Evolutionary conservation across 2,888 invertebrate species (phyloP).

Genomic region (Dendrolimus pini): DNA sequence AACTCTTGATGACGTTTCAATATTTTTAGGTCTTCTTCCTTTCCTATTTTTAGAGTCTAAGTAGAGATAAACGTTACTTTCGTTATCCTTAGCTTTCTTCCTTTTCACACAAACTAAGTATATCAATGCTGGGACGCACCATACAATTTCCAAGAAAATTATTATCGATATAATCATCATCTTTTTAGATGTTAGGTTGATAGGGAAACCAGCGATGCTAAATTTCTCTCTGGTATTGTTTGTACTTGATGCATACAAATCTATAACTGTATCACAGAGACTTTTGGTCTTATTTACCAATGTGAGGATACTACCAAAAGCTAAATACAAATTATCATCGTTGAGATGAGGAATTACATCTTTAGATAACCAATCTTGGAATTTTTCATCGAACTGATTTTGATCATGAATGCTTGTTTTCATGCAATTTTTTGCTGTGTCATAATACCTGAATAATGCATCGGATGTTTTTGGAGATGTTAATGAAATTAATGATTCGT

Average conservation of each 20-base stretch:
- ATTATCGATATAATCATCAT: constrained; percentile 36
- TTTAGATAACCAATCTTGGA: constrained; percentile 72
- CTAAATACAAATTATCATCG: constrained; percentile 78
- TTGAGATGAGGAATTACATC: constrained; percentile 71
- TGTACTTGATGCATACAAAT: constrained; percentile 10
- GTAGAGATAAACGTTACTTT: constrained; percentile 18
- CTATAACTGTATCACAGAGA: constrained; percentile 11
- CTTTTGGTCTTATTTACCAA: constrained; percentile 35
- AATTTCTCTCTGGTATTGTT: constrained; percentile 8
- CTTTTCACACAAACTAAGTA: constrained; percentile 23
- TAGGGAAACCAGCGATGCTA: constrained; percentile 14
- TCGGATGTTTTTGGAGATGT: constrained; percentile 35
- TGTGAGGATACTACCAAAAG: constrained; percentile 64
- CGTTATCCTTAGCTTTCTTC: constrained; percentile 14
- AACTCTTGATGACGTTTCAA: constrained; percentile 7
- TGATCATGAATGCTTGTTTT: constrained; percentile 40
- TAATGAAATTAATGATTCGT: constrained; percentile 35
- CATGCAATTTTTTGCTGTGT: constrained; percentile 70
- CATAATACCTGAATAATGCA: constrained; percentile 75
- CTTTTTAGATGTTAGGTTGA: constrained; percentile 36
- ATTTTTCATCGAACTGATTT: constrained; percentile 63
- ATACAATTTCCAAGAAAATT: constrained; percentile 45
- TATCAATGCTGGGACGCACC: constrained; percentile 45
- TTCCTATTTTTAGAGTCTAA: constrained; percentile 8
- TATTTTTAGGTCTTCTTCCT: background rate